Evolutionary conservation across 2,797 vertebrate genomes (phyloP).

Genomic region (Triplophysa bombifrons): DNA sequence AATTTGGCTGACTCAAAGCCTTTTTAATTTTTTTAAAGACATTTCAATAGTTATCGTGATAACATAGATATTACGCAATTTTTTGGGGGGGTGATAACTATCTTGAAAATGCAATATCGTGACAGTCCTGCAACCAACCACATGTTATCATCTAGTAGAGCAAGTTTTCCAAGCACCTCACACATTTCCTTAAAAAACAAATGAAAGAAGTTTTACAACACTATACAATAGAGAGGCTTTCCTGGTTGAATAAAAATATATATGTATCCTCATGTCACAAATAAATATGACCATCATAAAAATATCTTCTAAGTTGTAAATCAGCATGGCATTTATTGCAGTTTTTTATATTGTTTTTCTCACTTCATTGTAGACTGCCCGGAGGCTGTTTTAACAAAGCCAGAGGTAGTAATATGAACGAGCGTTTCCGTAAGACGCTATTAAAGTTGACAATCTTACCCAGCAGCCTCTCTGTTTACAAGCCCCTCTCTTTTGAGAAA

Average conservation of each 20-base stretch:
- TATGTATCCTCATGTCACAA: neutral
- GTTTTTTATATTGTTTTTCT: conserved; percentile 12
- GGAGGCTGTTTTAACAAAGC: conserved; percentile 52
- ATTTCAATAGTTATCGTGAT: too few species aligned
- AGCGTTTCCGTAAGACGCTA: conserved; percentile 71
- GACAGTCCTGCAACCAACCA: neutral
- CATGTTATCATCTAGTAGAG: too few species aligned
- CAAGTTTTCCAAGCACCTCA: too few species aligned
- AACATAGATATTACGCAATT: too few species aligned
- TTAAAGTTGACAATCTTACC: conserved; percentile 15
- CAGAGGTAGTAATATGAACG: conserved; percentile 61
- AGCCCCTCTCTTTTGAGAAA: neutral
- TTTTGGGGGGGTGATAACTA: too few species aligned
- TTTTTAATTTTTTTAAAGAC: too few species aligned
- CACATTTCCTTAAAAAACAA: neutral
- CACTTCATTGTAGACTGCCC: conserved; percentile 11
- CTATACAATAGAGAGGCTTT: neutral
- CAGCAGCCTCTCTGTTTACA: conserved; percentile 18
- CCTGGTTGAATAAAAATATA: too few species aligned
- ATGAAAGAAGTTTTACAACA: neutral
- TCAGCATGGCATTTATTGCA: conserved; percentile 13
- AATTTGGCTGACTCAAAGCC: too few species aligned
- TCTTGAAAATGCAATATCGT: too few species aligned
- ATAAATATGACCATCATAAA: conserved; percentile 4
- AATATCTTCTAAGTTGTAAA: conserved; percentile 4